Conservation (phyloP, 30 jellyfish, hydroid and myxozoan genomes). For the Aurelia sp. region DNA sequence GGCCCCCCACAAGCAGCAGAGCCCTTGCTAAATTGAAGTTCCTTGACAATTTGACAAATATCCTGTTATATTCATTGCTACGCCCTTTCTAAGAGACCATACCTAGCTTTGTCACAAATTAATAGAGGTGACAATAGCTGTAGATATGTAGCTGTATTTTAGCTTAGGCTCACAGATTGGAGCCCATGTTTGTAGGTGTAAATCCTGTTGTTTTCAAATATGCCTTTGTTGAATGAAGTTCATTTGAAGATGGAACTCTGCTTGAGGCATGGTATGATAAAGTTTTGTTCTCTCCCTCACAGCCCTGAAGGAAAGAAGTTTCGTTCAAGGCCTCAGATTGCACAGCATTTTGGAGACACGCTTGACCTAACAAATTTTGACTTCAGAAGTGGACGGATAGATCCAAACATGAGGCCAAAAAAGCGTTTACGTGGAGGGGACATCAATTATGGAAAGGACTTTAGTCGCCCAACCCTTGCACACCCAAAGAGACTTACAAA, state of each 20-base stretch:
- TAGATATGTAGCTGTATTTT: too few species aligned
- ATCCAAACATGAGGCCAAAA: slow-evolving; percentile 57
- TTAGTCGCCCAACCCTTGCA: slow-evolving; percentile 49
- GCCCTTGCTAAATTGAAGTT: too few species aligned
- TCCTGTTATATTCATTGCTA: too few species aligned
- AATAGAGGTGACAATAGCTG: too few species aligned
- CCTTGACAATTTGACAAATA: too few species aligned
- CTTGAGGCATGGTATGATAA: not conserved
- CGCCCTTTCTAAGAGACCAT: too few species aligned
- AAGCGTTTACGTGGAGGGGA: slow-evolving; percentile 75
- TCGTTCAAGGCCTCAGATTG: slow-evolving; percentile 93
- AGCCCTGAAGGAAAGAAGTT: slow-evolving; percentile 97
- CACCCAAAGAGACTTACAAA: slow-evolving; percentile 57
- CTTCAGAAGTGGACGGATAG: slow-evolving; percentile 84
- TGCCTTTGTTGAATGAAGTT: too few species aligned
- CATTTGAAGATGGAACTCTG: not conserved
- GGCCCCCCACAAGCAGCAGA: too few species aligned
- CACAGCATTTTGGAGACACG: slow-evolving; percentile 88
- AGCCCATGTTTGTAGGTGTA: too few species aligned
- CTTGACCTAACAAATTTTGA: slow-evolving; percentile 87
- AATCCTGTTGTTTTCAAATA: too few species aligned
- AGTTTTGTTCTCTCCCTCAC: slow-evolving; percentile 5
- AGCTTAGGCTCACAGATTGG: too few species aligned
- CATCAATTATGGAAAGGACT: slow-evolving; percentile 82
- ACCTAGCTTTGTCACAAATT: too few species aligned